Conservation (phyloP, 2,113 vertebrate species). For the Bothrops jararaca region DNA sequence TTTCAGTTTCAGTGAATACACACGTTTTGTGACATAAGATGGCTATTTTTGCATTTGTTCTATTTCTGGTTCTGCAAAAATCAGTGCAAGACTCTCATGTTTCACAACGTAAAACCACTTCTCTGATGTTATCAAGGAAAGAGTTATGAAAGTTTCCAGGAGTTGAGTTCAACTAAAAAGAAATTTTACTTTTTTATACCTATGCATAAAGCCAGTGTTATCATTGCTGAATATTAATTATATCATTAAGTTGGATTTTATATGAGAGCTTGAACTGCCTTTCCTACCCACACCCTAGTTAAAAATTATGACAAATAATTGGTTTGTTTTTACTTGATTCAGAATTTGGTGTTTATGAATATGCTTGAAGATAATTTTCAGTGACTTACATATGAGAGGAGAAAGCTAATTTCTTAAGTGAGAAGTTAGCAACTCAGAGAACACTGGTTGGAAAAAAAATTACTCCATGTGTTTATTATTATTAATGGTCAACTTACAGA, state of each 20-base stretch:
- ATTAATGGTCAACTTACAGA: not conserved
- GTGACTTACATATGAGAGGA: not conserved
- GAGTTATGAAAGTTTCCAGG: not conserved
- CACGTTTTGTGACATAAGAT: not conserved
- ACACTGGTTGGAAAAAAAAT: not conserved
- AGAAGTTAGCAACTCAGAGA: not conserved
- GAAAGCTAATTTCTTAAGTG: too few relatives aligned
- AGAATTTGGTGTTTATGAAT: too few relatives aligned
- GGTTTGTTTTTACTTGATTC: too few relatives aligned
- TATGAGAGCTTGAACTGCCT: too few relatives aligned
- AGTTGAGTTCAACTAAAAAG: not conserved
- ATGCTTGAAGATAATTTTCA: too few relatives aligned
- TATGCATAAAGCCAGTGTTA: too few relatives aligned
- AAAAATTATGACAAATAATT: too few relatives aligned
- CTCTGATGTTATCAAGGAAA: not conserved
- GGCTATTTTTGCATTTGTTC: not conserved
- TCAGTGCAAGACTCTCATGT: not conserved
- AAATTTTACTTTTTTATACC: too few relatives aligned
- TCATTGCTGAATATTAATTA: too few relatives aligned
- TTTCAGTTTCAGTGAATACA: not conserved
- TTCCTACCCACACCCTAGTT: too few relatives aligned
- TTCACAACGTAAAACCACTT: not conserved
- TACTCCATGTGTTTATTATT: not conserved
- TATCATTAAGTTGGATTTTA: too few relatives aligned
- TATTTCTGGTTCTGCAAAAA: not conserved